phyloP scores from a whole-genome alignment of 2,113 vertebrate species.

The Caracal caracal region DNA sequence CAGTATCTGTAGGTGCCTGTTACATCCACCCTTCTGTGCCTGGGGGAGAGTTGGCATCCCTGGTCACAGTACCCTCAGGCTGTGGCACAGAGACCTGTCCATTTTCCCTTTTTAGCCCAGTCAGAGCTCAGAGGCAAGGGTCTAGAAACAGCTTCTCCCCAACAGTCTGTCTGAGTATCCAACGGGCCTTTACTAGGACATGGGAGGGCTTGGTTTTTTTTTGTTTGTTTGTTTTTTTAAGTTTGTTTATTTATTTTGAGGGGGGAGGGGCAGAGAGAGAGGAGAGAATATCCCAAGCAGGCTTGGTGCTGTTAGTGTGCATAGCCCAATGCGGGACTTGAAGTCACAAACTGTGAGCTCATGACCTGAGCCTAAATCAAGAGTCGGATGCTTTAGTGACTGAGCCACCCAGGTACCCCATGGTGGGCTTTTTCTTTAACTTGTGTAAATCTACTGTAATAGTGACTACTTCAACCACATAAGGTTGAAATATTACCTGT shows the following conservation, averaged over 20 bases:
- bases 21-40: neutral
- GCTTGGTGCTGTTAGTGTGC: too few species aligned
- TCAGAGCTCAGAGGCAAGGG: neutral
- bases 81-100: neutral
- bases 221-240: too few species aligned
- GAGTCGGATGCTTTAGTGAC: too few species aligned
- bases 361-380: too few species aligned
- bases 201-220: neutral
- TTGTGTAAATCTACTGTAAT: neutral
- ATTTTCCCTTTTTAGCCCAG: neutral
- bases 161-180: neutral
- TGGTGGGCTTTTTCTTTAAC: neutral
- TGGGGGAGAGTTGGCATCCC: neutral
- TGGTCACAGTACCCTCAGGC: neutral
- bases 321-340: too few species aligned
- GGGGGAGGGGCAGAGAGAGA: too few species aligned
- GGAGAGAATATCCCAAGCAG: too few species aligned
- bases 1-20: neutral
- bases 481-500: constrained; percentile 4
- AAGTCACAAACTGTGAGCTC: too few species aligned
- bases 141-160: neutral
- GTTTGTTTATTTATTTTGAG: too few species aligned
- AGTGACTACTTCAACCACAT: neutral
- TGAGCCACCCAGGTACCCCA: too few species aligned
- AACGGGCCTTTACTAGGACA: neutral